A percentile compares a stretch with the other conserved stretches of the same genome.
Conservation (phyloP, 2,888 invertebrate species). For the Mythimna pallens region DNA sequence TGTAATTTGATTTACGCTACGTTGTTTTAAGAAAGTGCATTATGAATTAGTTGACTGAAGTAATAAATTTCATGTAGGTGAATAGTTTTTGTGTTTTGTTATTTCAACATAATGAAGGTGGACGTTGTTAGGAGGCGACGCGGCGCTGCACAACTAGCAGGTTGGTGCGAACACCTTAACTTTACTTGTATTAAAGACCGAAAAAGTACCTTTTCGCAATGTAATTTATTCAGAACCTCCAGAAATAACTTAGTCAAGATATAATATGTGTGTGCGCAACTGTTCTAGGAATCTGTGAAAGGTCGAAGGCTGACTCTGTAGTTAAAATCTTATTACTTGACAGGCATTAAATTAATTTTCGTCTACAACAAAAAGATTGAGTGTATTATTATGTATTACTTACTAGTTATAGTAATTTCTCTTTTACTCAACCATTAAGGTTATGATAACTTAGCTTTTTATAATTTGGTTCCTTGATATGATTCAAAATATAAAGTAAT, state of each 20-base stretch:
- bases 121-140: conserved; percentile 84
- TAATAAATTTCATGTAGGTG: conserved; percentile 65
- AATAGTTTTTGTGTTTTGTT: conserved; percentile 77
- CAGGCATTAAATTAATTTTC: background rate
- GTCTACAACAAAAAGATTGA: background rate
- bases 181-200: conserved; percentile 1
- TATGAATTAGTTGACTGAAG: conserved; percentile 67
- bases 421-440: background rate
- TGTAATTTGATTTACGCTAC: conserved; percentile 65
- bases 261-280: background rate
- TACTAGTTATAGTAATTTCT: background rate
- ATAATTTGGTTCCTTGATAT: background rate
- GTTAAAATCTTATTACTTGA: background rate
- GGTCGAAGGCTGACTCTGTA: background rate
- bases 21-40: conserved; percentile 69
- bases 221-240: background rate
- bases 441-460: no score
- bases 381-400: background rate
- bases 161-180: conserved; percentile 72
- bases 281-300: background rate
- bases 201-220: background rate
- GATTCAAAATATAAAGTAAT: background rate
- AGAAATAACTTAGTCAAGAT: background rate
- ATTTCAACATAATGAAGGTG: conserved; percentile 87
- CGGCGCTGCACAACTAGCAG: conserved; percentile 82